Conservation (phyloP, 2,113 vertebrate genomes). For the Jaculus jaculus region DNA sequence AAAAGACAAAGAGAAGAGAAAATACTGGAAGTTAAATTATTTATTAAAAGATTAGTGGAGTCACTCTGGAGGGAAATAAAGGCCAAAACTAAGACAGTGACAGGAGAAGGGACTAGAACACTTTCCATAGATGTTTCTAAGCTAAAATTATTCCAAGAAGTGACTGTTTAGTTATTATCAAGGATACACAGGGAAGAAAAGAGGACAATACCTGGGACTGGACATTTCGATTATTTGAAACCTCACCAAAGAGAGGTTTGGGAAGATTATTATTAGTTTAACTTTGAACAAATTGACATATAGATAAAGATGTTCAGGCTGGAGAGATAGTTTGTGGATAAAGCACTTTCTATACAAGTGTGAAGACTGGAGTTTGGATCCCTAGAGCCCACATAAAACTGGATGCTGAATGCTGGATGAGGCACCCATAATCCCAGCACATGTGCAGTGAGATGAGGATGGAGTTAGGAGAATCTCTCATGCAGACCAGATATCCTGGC, state of each 20-base stretch:
- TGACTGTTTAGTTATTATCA: background rate
- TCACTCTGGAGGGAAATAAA: background rate
- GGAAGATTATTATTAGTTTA: background rate
- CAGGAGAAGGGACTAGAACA: background rate
- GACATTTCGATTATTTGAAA: background rate
- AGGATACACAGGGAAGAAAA: background rate
- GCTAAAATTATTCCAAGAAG: background rate
- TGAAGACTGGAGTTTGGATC: too few relatives aligned
- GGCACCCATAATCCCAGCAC: too few relatives aligned
- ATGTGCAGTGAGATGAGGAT: background rate
- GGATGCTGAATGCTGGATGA: too few relatives aligned
- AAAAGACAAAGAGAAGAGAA: background rate
- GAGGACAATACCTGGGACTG: background rate
- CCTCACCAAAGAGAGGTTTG: background rate
- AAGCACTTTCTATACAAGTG: too few relatives aligned
- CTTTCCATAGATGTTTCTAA: background rate
- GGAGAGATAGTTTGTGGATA: too few relatives aligned
- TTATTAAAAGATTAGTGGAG: background rate
- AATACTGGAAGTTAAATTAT: slow-evolving; percentile 36
- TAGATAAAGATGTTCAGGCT: background rate
- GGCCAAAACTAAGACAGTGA: background rate
- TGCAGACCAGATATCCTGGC: background rate
- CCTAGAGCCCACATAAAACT: too few relatives aligned
- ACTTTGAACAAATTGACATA: background rate
- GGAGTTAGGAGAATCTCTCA: too few relatives aligned